Evolutionary conservation across 2,797 vertebrate genomes (phyloP), one percentile per base, ranked within the genome.

Genomic region (Mus caroli): DNA sequence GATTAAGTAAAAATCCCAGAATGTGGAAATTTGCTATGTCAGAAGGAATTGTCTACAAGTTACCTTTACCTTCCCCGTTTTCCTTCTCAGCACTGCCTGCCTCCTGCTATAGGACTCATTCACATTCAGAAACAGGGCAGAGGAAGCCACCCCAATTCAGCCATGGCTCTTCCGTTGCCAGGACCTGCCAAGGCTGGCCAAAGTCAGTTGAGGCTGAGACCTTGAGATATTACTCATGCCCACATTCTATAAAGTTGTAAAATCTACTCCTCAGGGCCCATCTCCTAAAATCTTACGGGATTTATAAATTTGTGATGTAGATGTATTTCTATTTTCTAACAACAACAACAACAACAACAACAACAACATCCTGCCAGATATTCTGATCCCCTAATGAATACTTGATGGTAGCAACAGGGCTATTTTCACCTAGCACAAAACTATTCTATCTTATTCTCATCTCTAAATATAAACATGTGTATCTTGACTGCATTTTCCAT

Each of bases 221-320:
- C 96, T 95, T 84, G 88, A 90, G 91, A 56, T 94, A 50, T 90
- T 97, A 94, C 97, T 98, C 97, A 94, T 97, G 93, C 93, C 93
- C 94, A 58, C 90, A 0, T 40, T 97, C 73, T 96, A 93, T 92
- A 95, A 91, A 88, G 31, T 80, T 96, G 77, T 97, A 46, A 96
- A 97, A 97, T 95, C 31, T 95, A n/a, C 40, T 95, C 94, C 97
- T 97, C 69, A 40, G 89, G 90, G 79, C 86, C n/a, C 19, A 88
- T 84, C 40, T 95, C 19, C 28, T 94, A 82, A 60, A 84, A 34
- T 93, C 94, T 79, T 97, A 95, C 80, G 52, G 62, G 34, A 96
- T 97, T 97, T 94, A 95, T 92, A 34, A 97, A 85, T 64, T 95
- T 76, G 24, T 76, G 88, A 69, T 78, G 80, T 71, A 0, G 79